Base-by-base conservation (phyloP, 1,140 invertebrate genomes). In the Drosophila obscura region DNA sequence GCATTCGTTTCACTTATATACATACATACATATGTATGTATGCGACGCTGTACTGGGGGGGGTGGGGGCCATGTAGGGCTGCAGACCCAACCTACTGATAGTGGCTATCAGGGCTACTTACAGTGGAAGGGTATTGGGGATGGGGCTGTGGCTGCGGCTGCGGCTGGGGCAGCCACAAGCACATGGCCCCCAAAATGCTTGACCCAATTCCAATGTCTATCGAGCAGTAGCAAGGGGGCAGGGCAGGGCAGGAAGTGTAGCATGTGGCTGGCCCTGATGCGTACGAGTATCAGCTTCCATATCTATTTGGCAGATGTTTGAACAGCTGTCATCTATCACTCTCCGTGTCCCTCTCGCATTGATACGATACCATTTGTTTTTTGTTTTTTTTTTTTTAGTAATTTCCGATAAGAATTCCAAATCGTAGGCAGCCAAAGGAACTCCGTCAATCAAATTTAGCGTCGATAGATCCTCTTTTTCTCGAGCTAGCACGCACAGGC, bases 161-260 rank as follows among this genome's bases (percentile, higher is more conserved):
- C n/a, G n/a, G n/a, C 28, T 31, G 28, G 44, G 45, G 3, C 31
- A 11, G 31, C 24, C 1, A 0, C 4, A 19, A 19, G 11, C 35
- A 19, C 56, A 72, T 51, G 48, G 55, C 39, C 56, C 48, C 66
- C 55, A 72, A 73, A 73, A 52, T 31, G 56, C 31, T 19, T 73
- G 69, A 73, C 71, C 68, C 68, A 73, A 45, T 56, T 73, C 35
- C 68, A 6, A 13, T 43, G 26, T 11, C 35, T 39, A 39, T 39
- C 35, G 35, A 39, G 35, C 35, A 39, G 35, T 3, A 9, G 31
- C 7, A 9, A 62, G 24, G 19, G 19, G 39, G 58, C 26, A 46
- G 26, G 19, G 55, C 16, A 19, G 19, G 19, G 56, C 11, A 51
- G 26, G 19, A 39, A n/a, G 39, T 4, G 22, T 4, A 22, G 26